Base-by-base conservation (phyloP, 2,113 vertebrate genomes). In the Tretioscincus oriximinensis region DNA sequence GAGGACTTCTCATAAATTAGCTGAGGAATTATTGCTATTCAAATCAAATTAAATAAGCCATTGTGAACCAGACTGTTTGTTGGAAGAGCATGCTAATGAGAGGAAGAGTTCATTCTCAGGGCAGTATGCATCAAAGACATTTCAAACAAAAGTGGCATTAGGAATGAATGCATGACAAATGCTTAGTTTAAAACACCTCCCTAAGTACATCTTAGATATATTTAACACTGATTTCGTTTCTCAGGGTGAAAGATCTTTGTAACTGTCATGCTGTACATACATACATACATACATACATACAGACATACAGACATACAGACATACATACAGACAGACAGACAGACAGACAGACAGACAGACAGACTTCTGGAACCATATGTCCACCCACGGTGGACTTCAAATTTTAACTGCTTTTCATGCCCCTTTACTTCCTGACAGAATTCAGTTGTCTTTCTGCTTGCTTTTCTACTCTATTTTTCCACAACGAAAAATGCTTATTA, bases 41-140 rank as follows among this genome's bases (percentile, higher is more conserved):
- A 87, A 86, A 47, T 64, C 22, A 20, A 82, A 89, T 87, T 86
- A 90, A 86, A 45, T 76, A 83, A 75, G 75, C 69, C 9, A 1
- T 28, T 83, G 66, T 86, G 26, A 72, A 85, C 65, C 9, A 76
- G 3, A 64, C 20, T 64, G 35, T 84, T 84, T 75, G 26, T 54
- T 66, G 26, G 12, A 10, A 77, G 29, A 86, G 81, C 78, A 78
- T 76, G 78, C 73, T 71, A 72, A 79, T 86, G 71, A 87, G 7
- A 11, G 14, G 73, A 81, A 26, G 76, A 78, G 80, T 91, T 90
- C 78, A 85, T 77, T 85, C 73, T 78, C 73, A 89, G 84, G 85
- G 45, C 31, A 77, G 26, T 60, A 74, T 58, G 64, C 72, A 84
- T 79, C 54, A 61, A 31, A 74, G 64, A 1, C 45, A 14, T 87